These are phyloP conservation scores for Adrianichthys oophorus DNA, from an alignment of 2,797 vertebrate species.

Conservation along the genomic window DNA sequence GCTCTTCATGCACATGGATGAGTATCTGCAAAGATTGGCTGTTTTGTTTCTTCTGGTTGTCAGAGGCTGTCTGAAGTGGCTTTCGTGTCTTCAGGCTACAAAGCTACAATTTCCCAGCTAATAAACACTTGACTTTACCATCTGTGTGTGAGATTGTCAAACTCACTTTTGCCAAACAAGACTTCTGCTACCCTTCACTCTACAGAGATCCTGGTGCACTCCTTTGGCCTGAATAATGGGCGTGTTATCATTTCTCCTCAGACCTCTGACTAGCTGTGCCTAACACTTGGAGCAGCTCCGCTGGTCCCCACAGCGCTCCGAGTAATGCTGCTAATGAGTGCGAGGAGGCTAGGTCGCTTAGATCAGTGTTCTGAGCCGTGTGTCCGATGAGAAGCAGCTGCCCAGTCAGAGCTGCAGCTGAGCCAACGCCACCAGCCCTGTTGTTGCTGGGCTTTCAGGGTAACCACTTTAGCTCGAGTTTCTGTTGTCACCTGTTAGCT, in stretches of 20 bases:
- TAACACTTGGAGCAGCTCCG: slow-evolving; percentile 42
- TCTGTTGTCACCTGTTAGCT: slow-evolving; percentile 65
- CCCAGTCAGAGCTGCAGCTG: slow-evolving; percentile 24
- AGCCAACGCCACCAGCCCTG: slow-evolving; percentile 26
- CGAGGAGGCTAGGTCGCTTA: slow-evolving; percentile 41
- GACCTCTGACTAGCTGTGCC: slow-evolving; percentile 31
- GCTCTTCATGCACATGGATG: slow-evolving; percentile 9
- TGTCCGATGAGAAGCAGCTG: slow-evolving; percentile 33
- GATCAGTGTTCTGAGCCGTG: slow-evolving; percentile 54
- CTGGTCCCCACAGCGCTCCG: slow-evolving; percentile 31
- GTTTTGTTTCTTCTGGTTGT: slow-evolving; percentile 15
- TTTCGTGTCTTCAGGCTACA: slow-evolving; percentile 25
- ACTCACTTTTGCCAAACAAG: slow-evolving; percentile 53
- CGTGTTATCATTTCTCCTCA: slow-evolving; percentile 60
- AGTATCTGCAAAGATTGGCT: slow-evolving; percentile 14
- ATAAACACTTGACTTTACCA: slow-evolving; percentile 45
- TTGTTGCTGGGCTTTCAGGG: slow-evolving; percentile 38
- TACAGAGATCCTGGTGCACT: slow-evolving; percentile 45
- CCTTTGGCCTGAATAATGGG: slow-evolving; percentile 47
- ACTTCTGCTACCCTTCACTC: slow-evolving; percentile 29
- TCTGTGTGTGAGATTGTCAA: slow-evolving; percentile 38
- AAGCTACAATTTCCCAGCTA: slow-evolving; percentile 19
- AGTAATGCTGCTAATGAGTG: slow-evolving; percentile 66
- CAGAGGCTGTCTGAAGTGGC: slow-evolving; percentile 12
- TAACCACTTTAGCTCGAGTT: slow-evolving; percentile 26